Percentiles rank a stretch among this genome's conserved stretches.
These are phyloP conservation scores for Drosophila santomea DNA, from an alignment of 1,140 invertebrate species.

Conservation along the genomic window DNA sequence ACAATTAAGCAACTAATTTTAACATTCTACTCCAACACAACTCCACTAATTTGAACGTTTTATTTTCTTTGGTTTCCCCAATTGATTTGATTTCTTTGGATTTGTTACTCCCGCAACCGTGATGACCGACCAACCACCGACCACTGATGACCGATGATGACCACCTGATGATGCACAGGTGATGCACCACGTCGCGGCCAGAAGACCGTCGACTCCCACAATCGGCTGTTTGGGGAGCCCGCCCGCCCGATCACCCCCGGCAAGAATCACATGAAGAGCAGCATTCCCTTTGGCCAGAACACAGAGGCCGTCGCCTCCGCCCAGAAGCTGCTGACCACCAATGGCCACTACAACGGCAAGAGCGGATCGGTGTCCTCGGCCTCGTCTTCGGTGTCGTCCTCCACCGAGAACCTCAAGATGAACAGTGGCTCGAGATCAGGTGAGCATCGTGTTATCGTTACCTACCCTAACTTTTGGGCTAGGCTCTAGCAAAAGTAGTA, in stretches of 20 bases:
- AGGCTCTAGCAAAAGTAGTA: neutral
- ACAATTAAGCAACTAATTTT: constrained; percentile 32
- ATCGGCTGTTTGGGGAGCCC: constrained; percentile 81
- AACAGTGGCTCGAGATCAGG: constrained; percentile 76
- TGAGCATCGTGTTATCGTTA: constrained; percentile 16
- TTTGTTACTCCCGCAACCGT: constrained; percentile 7
- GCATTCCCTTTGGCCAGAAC: constrained; percentile 82
- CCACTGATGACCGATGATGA: no score
- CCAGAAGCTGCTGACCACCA: constrained; percentile 61
- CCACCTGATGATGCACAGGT: constrained; percentile 39
- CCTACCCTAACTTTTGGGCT: neutral
- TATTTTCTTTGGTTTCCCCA: constrained; percentile 43
- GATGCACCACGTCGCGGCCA: constrained; percentile 79
- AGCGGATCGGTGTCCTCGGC: constrained; percentile 79
- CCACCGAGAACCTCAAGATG: constrained; percentile 82
- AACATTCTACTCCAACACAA: constrained; percentile 29
- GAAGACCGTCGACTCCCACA: constrained; percentile 79
- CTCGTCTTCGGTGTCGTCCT: constrained; percentile 81
- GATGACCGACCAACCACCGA: neutral
- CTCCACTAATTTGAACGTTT: constrained; percentile 48
- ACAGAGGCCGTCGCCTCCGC: constrained; percentile 59
- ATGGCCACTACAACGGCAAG: constrained; percentile 79
- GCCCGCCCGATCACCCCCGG: constrained; percentile 75
- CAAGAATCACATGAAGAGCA: constrained; percentile 84
- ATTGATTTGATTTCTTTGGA: constrained; percentile 22